A percentile compares a stretch with the other conserved stretches of the same genome.
These are phyloP conservation scores for Periplaneta americana DNA, from an alignment of 1,140 invertebrate species.

Conservation along the genomic window DNA sequence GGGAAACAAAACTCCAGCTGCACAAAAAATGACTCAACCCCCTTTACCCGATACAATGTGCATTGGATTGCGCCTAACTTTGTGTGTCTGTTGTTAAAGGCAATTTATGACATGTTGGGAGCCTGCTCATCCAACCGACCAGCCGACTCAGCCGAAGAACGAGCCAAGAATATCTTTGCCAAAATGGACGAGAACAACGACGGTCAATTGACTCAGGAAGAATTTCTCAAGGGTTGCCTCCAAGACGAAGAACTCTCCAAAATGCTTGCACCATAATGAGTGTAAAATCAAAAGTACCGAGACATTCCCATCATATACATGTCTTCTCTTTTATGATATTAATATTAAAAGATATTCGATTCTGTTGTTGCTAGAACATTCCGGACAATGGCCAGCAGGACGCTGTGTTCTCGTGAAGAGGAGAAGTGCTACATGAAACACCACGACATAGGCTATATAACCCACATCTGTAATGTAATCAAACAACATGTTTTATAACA, in stretches of 20 bases:
- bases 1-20: too few species aligned
- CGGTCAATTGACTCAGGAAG: constrained; percentile 95
- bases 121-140: constrained; percentile 89
- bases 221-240: constrained; percentile 98
- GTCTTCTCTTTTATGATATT: constrained; percentile 12
- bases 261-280: constrained; percentile 85
- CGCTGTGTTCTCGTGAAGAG: constrained; percentile 1
- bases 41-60: too few species aligned
- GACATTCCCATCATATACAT: background rate
- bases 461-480: constrained; percentile 3
- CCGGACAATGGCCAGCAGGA: constrained; percentile 18
- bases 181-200: constrained; percentile 99
- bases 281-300: constrained; percentile 3
- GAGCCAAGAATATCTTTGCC: constrained; percentile 97
- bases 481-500: constrained; percentile 5
- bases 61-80: background rate
- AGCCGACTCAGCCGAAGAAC: constrained; percentile 88
- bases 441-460: constrained; percentile 1
- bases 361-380: constrained; percentile 18
- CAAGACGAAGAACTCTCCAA: constrained; percentile 96
- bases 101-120: constrained; percentile 98
- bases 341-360: constrained; percentile 7
- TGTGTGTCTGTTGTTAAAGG: constrained; percentile 54
- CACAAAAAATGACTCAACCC: too few species aligned
- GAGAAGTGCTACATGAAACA: background rate